These are phyloP conservation scores for Dasysyrphus albostriatus DNA, from an alignment of 2,888 invertebrate genomes.

Conservation along the genomic window DNA sequence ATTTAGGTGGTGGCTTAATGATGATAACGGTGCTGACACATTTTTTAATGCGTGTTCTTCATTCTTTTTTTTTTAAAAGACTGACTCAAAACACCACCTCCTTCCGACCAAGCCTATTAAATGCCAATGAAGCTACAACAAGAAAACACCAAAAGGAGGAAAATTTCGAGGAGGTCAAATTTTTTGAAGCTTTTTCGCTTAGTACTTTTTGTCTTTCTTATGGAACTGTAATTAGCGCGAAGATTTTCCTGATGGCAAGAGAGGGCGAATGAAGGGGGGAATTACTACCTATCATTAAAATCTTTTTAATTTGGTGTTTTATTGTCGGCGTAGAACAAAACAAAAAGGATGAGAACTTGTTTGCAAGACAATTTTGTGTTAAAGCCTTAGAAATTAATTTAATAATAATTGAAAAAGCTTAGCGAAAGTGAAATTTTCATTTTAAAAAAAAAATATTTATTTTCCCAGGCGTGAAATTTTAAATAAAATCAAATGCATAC, in stretches of 20 bases:
- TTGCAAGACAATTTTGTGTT: background rate
- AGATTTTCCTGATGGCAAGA: slow-evolving; percentile 5
- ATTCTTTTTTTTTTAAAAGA: background rate
- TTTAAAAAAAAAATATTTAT: no score
- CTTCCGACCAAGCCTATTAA: slow-evolving; percentile 8
- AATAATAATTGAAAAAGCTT: background rate
- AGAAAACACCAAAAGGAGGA: background rate
- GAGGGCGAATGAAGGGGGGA: background rate
- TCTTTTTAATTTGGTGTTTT: slow-evolving; percentile 60
- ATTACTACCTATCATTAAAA: slow-evolving; percentile 36
- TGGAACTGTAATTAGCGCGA: slow-evolving; percentile 64
- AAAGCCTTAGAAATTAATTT: background rate
- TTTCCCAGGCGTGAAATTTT: no score
- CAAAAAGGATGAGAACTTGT: slow-evolving; percentile 7
- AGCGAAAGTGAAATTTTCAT: no score
- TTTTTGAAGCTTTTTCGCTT: slow-evolving; percentile 51
- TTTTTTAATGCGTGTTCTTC: slow-evolving; percentile 69
- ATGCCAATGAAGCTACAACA: slow-evolving; percentile 14
- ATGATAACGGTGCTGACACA: slow-evolving; percentile 73
- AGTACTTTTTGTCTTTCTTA: slow-evolving; percentile 34
- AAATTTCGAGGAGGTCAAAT: slow-evolving; percentile 49
- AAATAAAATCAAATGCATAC: no score
- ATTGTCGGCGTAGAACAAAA: slow-evolving; percentile 25
- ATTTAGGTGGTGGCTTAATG: slow-evolving; percentile 59
- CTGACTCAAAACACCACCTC: slow-evolving; percentile 28